Percentiles rank a stretch among this genome's conserved stretches.
Conservation (phyloP, 2,888 invertebrate genomes). For the Chymomyza fuscimana region DNA sequence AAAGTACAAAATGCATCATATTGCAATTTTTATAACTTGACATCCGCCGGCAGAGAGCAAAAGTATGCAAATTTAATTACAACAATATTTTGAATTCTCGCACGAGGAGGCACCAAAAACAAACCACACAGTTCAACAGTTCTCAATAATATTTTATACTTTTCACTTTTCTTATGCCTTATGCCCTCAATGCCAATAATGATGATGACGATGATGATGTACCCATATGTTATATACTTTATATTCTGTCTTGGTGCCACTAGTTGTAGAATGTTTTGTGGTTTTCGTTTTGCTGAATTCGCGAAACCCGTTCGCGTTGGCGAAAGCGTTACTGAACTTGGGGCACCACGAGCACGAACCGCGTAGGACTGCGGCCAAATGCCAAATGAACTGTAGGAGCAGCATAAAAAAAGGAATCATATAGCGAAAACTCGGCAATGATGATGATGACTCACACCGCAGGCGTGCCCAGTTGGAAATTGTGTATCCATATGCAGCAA, state of each 20-base stretch:
- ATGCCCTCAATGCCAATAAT: slow-evolving; percentile 10
- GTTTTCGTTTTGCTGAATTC: slow-evolving; percentile 9
- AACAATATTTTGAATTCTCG: slow-evolving; percentile 15
- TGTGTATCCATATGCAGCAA: background rate
- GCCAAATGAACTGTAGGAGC: slow-evolving; percentile 27
- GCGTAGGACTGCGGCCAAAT: slow-evolving; percentile 38
- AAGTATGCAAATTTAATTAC: slow-evolving; percentile 26
- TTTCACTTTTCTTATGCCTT: slow-evolving; percentile 26
- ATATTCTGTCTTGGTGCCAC: background rate
- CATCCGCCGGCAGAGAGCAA: slow-evolving; percentile 3
- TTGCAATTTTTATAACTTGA: slow-evolving; percentile 22
- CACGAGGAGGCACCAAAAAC: background rate
- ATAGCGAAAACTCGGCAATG: slow-evolving; percentile 13
- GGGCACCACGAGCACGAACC: slow-evolving; percentile 33
- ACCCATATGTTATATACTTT: background rate
- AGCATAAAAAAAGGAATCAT: slow-evolving; percentile 31
- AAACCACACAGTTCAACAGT: background rate
- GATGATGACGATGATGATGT: background rate
- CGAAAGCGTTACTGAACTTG: slow-evolving; percentile 4
- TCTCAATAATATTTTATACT: slow-evolving; percentile 20
- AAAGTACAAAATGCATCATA: slow-evolving; percentile 55
- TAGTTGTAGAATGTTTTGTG: background rate
- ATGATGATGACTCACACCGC: slow-evolving; percentile 59
- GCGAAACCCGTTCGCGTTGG: slow-evolving; percentile 15
- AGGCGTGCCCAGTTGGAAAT: slow-evolving; percentile 45